These are phyloP conservation scores for Setipinna tenuifilis DNA, from an alignment of 2,797 vertebrate species.

Conservation along the genomic window DNA sequence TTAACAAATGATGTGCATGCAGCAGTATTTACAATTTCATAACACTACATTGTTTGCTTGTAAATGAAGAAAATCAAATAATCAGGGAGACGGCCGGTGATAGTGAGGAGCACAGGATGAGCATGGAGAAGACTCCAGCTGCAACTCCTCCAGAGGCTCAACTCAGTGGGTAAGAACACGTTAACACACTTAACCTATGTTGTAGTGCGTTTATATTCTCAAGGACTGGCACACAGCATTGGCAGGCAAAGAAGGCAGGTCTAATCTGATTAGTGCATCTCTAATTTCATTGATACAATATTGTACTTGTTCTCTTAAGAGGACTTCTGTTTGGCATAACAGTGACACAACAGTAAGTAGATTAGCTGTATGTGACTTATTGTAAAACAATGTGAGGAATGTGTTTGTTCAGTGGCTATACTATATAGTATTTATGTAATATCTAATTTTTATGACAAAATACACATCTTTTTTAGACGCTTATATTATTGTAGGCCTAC, in stretches of 20 bases:
- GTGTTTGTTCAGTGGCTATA: too few relatives aligned
- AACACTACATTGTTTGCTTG: too few relatives aligned
- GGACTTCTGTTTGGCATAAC: neutral
- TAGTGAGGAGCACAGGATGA: neutral
- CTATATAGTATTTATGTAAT: too few relatives aligned
- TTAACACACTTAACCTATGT: neutral
- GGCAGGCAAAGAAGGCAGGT: neutral
- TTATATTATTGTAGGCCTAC: too few relatives aligned
- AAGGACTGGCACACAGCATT: neutral
- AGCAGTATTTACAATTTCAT: neutral
- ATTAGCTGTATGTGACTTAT: conserved; percentile 1
- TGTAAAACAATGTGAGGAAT: neutral
- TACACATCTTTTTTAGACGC: too few relatives aligned
- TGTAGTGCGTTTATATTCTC: neutral
- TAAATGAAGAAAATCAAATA: too few relatives aligned
- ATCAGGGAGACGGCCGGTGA: neutral
- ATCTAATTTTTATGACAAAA: too few relatives aligned
- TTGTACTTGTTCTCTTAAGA: neutral
- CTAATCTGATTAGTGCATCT: neutral
- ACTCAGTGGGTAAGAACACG: conserved; percentile 24
- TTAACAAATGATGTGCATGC: neutral
- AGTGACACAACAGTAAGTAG: neutral
- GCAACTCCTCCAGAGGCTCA: conserved; percentile 21
- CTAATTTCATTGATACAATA: neutral
- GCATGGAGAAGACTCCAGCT: conserved; percentile 14